Evolutionary conservation across 2,113 vertebrate species (phyloP).

Genomic region (Hemiscyllium ocellatum): DNA sequence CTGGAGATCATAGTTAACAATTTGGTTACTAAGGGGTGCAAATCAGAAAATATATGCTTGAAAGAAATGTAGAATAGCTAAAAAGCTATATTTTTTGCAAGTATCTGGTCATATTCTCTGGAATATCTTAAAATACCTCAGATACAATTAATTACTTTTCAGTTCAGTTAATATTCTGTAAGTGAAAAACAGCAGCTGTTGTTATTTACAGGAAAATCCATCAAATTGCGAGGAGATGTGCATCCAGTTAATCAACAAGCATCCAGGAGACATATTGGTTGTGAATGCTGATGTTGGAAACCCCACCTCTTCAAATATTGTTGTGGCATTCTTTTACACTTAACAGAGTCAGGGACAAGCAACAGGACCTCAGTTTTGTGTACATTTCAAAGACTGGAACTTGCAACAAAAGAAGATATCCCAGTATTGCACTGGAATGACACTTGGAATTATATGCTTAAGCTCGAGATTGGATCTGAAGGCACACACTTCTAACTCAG

Average conservation of each 20-base stretch:
- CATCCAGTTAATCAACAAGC: not conserved
- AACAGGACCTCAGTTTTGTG: not conserved
- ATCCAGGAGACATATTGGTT: not conserved
- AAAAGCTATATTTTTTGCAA: not conserved
- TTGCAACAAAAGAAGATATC: not conserved
- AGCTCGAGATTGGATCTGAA: not conserved
- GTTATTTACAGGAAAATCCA: not conserved
- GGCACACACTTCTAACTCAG: not conserved
- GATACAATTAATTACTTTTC: not conserved
- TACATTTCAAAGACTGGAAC: not conserved
- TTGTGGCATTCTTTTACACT: not conserved
- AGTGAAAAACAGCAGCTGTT: not conserved
- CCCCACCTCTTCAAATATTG: not conserved
- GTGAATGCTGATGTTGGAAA: not conserved
- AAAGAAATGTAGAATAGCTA: not conserved
- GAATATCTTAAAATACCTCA: not conserved
- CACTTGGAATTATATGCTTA: not conserved
- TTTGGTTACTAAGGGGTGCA: not conserved
- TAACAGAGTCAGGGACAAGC: not conserved
- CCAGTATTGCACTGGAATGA: not conserved
- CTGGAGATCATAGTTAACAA: not conserved
- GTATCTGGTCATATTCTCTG: not conserved
- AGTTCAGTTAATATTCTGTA: not conserved
- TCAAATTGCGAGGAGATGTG: not conserved
- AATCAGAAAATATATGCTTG: not conserved